Conservation (phyloP, 1,140 invertebrate genomes). For the Bombus pascuorum region DNA sequence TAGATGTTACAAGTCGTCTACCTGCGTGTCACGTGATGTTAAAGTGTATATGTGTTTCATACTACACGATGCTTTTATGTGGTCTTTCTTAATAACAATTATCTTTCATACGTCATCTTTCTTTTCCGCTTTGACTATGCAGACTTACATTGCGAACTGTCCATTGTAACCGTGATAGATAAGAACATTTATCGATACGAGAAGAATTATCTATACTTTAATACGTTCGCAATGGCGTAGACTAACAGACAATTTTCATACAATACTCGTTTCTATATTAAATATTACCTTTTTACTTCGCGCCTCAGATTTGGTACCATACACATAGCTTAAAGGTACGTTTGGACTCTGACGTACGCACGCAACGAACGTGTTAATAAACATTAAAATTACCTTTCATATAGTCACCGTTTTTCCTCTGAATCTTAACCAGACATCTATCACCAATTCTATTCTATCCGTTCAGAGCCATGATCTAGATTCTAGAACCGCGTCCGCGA, state of each 20-base stretch:
- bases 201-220: background rate
- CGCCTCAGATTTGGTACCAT: too few species aligned
- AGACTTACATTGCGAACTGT: too few species aligned
- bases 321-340: too few species aligned
- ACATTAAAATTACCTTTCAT: too few species aligned
- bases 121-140: background rate
- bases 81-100: background rate
- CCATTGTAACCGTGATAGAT: background rate
- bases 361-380: too few species aligned
- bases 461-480: background rate
- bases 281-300: too few species aligned
- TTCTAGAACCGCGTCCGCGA: too few species aligned
- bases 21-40: constrained; percentile 11
- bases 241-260: too few species aligned
- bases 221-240: background rate
- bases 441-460: background rate
- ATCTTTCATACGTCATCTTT: background rate
- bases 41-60: background rate
- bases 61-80: background rate
- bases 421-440: background rate
- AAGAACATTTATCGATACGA: background rate
- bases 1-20: constrained; percentile 18
- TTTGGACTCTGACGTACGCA: too few species aligned
- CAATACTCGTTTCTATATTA: too few species aligned
- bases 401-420: too few species aligned